Base-by-base conservation (phyloP, 2,113 vertebrate genomes). In the Neomonachus schauinslandi region DNA sequence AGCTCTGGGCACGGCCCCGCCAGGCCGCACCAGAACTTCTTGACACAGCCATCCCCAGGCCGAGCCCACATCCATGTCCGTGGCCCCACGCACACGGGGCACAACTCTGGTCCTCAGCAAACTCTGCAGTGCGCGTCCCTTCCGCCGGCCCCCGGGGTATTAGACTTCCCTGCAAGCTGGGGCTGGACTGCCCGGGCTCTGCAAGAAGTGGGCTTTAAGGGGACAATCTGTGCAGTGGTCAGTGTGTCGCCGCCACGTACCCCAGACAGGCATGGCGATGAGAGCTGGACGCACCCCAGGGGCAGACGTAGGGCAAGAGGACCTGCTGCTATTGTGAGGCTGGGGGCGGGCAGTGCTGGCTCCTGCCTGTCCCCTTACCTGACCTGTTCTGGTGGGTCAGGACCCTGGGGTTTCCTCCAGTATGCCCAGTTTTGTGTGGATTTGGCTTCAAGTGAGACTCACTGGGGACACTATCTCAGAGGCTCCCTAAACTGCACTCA, bases 401-500 rank as follows among this genome's bases (percentile, higher is more conserved):
- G 92, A 28, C 21, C 61, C 36, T 28, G 9, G 24, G 5, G 4
- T 4, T 46, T 5, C 22, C 8, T n/a, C 71, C 7, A 4, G 3
- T 13, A 16, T 28, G 33, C 55, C 53, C 39, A 0, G 1, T 55
- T 61, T 49, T 42, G 7, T 5, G 79, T 1, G 33, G 97, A 97
- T 98, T 87, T 98, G 33, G 0, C 92, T 96, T 97, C 97, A 97
- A 94, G 95, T 96, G 71, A 87, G 97, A 88, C 36, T 91, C 53
- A 95, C 84, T 59, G 95, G 96, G 74, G 97, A 96, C 97, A 95
- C 92, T 80, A 97, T 65, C 97, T 98, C 97, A 97, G 97, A 97
- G 96, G 89, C 91, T 90, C 92, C 97, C 98, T 94, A 93, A 96
- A 95, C 91, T 96, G 92, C 93, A 89, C 92, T 97, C 26, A 87